Evolutionary conservation across 2,113 vertebrate genomes (phyloP), one percentile per base, ranked within the genome.

Genomic region (Sylvietta virens): DNA sequence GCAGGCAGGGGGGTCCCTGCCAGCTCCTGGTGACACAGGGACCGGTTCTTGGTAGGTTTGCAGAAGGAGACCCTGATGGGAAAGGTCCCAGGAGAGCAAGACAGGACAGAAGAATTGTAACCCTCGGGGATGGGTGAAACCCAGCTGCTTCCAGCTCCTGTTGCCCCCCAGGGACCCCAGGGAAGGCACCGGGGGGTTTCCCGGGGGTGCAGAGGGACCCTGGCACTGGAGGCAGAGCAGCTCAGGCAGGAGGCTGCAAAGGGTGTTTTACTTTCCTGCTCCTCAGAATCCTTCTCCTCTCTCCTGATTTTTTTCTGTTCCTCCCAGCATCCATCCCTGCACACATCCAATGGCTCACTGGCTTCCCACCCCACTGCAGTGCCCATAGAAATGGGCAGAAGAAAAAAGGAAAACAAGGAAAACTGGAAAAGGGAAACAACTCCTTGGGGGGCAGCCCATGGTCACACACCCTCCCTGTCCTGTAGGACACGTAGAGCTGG

Each of bases 401-500:
- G 82, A 23, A n/a, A n/a, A n/a, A n/a, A n/a, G n/a, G n/a, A n/a
- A n/a, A n/a, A n/a, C n/a, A n/a, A n/a, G n/a, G n/a, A n/a, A n/a
- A n/a, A 15, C 8, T 81, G 65, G 33, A 62, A 81, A 65, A 5
- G 21, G 26, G 73, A 57, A 86, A 18, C 0, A 3, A 2, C 17
- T 53, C 39, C n/a, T 18, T 2, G 11, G 30, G 1, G 9, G 7
- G 35, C 56, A 82, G 37, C 67, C 39, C 69, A 16, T 2, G 20
- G 42, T 15, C 65, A 18, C 3, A 1, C 0, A 0, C 72, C 51
- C 42, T 3, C 2, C 26, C 44, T 44, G 24, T 47, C 37, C 81
- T 58, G 27, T 1, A 2, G 44, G 57, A 45, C n/a, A 7, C 0
- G 0, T 0, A 3, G 10, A 20, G 10, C 23, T 0, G 0, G 37